Conservation (phyloP, 2,113 vertebrate genomes). For the Platycercus adscitus region DNA sequence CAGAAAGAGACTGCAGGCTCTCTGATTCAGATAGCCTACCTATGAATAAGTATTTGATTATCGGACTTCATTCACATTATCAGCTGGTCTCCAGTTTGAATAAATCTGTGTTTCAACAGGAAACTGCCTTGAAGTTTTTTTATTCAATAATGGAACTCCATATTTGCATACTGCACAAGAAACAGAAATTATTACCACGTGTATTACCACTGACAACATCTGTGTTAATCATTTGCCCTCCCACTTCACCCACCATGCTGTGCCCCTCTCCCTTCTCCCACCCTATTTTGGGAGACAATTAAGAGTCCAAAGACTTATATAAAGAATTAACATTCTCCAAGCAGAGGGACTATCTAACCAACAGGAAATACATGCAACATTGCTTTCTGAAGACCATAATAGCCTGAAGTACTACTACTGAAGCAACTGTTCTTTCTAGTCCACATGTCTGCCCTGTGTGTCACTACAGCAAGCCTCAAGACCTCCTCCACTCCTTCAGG, state of each 20-base stretch:
- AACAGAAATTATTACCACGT: background rate
- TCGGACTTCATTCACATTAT: background rate
- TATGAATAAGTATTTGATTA: background rate
- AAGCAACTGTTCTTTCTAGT: background rate
- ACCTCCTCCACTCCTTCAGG: background rate
- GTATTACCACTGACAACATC: background rate
- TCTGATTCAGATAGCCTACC: background rate
- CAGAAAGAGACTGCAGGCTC: background rate
- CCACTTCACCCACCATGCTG: background rate
- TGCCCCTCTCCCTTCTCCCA: background rate
- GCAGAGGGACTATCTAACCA: background rate
- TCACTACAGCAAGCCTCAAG: background rate
- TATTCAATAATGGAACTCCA: background rate
- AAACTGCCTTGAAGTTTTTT: background rate
- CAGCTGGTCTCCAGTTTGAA: background rate
- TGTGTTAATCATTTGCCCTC: fast-evolving
- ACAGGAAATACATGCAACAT: background rate
- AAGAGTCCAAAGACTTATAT: background rate
- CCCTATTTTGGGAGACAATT: background rate
- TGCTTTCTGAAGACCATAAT: background rate
- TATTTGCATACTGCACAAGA: background rate
- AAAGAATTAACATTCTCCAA: background rate
- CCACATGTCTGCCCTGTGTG: background rate
- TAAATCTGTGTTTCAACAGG: background rate
- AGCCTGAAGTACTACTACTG: background rate